Conservation (phyloP, 2,888 invertebrate species). For the Chymomyza caudatula region DNA sequence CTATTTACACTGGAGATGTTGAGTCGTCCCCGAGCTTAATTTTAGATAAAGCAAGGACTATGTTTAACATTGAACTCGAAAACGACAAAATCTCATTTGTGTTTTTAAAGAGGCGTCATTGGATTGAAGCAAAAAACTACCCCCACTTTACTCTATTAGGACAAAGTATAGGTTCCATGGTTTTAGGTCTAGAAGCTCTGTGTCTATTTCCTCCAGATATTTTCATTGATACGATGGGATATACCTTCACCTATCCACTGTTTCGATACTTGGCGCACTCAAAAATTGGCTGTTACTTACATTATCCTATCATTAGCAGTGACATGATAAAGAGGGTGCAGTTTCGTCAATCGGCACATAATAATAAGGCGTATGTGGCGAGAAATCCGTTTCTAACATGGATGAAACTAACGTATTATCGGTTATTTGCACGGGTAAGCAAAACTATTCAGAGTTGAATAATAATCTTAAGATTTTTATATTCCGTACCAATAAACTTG, state of each 20-base stretch:
- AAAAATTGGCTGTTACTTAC: conserved; percentile 92
- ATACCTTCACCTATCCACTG: conserved; percentile 93
- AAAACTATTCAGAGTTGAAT: background rate
- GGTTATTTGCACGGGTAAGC: conserved; percentile 87
- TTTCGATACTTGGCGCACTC: conserved; percentile 92
- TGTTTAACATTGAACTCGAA: conserved; percentile 85
- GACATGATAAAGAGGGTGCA: conserved; percentile 93
- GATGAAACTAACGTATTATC: conserved; percentile 93
- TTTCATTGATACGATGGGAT: conserved; percentile 96
- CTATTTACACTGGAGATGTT: conserved; percentile 95
- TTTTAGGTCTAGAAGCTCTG: conserved; percentile 93
- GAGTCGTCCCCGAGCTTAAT: conserved; percentile 88
- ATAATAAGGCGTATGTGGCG: conserved; percentile 90
- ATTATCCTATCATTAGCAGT: conserved; percentile 96
- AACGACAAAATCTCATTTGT: conserved; percentile 86
- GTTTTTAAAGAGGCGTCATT: conserved; percentile 84
- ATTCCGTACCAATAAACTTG: too few species aligned
- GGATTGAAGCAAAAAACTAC: conserved; percentile 91
- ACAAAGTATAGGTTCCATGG: conserved; percentile 93
- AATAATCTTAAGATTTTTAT: background rate
- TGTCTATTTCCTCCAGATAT: conserved; percentile 90
- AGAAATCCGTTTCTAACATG: conserved; percentile 88
- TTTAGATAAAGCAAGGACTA: conserved; percentile 85
- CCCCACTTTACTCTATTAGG: conserved; percentile 94
- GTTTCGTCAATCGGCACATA: conserved; percentile 85